A percentile compares a stretch with the other conserved stretches of the same genome.
Evolutionary conservation across 2,888 invertebrate species (phyloP).

Genomic region (Cloeon dipterum): DNA sequence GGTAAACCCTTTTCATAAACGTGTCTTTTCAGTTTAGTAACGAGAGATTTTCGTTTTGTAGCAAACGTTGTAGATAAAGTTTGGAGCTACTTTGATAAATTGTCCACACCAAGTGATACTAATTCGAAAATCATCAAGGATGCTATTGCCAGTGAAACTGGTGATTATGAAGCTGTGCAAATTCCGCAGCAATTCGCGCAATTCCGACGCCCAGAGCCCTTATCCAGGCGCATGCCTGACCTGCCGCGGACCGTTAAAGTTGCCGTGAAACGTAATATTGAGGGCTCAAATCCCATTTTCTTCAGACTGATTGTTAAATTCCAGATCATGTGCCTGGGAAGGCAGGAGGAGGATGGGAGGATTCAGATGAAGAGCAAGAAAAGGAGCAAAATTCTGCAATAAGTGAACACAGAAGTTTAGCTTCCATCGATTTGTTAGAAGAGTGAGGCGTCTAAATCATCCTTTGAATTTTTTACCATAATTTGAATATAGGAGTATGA

Average conservation of each 20-base stretch:
- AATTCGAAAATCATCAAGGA: neutral
- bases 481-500: neutral
- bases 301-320: too few relatives aligned
- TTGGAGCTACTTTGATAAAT: constrained; percentile 1
- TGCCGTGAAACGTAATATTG: neutral
- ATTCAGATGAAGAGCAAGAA: constrained; percentile 9
- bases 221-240: too few relatives aligned
- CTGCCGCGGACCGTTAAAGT: neutral
- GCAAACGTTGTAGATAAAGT: constrained; percentile 1
- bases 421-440: constrained; percentile 5
- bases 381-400: neutral
- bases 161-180: constrained; percentile 1
- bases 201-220: neutral
- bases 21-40: too few relatives aligned
- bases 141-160: neutral
- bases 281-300: too few relatives aligned
- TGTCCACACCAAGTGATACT: neutral
- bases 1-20: neutral
- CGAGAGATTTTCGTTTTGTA: too few relatives aligned
- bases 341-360: constrained; percentile 12
- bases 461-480: neutral
- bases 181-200: neutral
- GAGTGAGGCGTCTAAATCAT: constrained; percentile 1
- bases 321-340: constrained; percentile 10
- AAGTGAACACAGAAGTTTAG: constrained; percentile 2